Conservation (phyloP, 2,888 invertebrate genomes). For the Hemaris fuciformis region DNA sequence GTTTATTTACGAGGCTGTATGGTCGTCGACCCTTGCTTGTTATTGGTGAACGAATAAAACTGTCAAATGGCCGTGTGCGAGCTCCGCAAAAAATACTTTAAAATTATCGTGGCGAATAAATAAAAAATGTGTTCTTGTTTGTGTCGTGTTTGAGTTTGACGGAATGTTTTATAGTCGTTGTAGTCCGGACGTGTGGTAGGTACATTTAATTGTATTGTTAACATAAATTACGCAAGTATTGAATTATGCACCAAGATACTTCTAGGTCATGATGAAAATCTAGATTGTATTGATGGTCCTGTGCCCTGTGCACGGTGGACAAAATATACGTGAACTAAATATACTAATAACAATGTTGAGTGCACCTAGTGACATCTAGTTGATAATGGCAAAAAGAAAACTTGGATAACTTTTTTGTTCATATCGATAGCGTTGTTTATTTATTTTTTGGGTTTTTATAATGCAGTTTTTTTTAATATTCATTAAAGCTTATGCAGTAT, state of each 20-base stretch:
- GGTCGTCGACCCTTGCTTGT: conserved; percentile 14
- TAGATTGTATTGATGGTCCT: neutral
- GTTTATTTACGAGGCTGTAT: conserved; percentile 11
- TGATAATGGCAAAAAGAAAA: no score
- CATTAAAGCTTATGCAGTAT: no score
- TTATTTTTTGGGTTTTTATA: no score
- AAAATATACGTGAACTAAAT: neutral
- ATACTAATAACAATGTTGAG: neutral
- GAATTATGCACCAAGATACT: conserved; percentile 2
- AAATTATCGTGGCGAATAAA: neutral
- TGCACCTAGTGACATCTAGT: neutral
- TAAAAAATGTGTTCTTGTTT: conserved; percentile 7
- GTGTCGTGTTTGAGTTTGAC: neutral
- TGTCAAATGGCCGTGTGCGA: conserved; percentile 6
- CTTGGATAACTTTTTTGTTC: no score
- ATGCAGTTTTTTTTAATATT: no score
- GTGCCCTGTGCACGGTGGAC: neutral
- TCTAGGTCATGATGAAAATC: neutral
- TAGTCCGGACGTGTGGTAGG: conserved; percentile 8
- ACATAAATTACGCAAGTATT: conserved; percentile 6
- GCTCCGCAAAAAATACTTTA: conserved; percentile 2
- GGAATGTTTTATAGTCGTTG: conserved; percentile 8
- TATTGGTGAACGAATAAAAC: conserved; percentile 10
- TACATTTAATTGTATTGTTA: conserved; percentile 10
- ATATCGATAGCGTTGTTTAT: no score